These are phyloP conservation scores for Chrysopilus asiliformis DNA, from an alignment of 2,888 invertebrate genomes.

Conservation along the genomic window DNA sequence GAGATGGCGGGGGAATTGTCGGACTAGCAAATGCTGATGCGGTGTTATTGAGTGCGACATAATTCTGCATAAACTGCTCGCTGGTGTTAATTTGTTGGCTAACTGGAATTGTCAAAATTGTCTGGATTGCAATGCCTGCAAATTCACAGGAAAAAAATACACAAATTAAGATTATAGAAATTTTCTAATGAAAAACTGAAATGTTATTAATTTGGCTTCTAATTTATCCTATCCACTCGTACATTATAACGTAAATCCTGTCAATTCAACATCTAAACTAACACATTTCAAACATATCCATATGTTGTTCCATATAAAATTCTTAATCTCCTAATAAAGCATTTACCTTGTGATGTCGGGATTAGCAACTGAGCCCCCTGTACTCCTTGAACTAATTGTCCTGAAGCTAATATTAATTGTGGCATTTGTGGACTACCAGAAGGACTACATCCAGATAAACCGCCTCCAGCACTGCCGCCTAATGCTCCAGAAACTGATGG, in stretches of 20 bases:
- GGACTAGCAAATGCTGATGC: constrained; percentile 49
- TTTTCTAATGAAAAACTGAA: too few relatives aligned
- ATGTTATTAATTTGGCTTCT: neutral
- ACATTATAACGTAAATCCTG: neutral
- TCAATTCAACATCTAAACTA: too few relatives aligned
- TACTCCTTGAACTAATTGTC: constrained; percentile 83
- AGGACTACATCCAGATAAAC: constrained; percentile 32
- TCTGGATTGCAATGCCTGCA: constrained; percentile 85
- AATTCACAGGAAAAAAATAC: too few relatives aligned
- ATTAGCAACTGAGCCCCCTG: constrained; percentile 89
- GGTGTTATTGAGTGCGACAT: constrained; percentile 19
- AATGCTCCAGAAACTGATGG: constrained; percentile 37
- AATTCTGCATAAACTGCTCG: constrained; percentile 39
- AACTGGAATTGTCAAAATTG: constrained; percentile 89
- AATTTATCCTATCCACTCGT: neutral
- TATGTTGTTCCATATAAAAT: too few relatives aligned
- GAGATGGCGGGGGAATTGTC: constrained; percentile 60
- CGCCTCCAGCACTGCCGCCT: constrained; percentile 45
- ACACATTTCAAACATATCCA: too few relatives aligned
- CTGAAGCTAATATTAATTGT: constrained; percentile 80
- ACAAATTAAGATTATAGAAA: too few relatives aligned
- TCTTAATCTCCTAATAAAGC: too few relatives aligned
- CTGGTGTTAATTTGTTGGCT: constrained; percentile 66
- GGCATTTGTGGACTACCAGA: constrained; percentile 50
- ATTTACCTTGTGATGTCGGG: constrained; percentile 83